A percentile compares a stretch with the other conserved stretches of the same genome.
Conservation (phyloP, 2,113 vertebrate genomes). For the Heterotilapia buettikoferi region DNA sequence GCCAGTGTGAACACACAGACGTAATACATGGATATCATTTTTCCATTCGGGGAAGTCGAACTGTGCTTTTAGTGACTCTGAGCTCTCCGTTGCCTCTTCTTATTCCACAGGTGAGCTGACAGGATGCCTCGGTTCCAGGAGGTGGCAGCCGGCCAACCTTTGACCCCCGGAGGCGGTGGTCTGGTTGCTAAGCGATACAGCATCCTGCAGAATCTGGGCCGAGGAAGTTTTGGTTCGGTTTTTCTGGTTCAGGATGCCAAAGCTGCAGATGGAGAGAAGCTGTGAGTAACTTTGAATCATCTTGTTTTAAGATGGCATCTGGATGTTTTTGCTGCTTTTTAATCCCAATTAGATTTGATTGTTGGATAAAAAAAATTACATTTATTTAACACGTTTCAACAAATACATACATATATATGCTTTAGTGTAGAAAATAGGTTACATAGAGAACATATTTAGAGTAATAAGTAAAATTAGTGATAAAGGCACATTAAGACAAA, state of each 20-base stretch:
- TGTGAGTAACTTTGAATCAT: constrained; percentile 71
- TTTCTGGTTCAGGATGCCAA: constrained; percentile 81
- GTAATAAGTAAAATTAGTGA: neutral
- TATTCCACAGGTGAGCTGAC: neutral
- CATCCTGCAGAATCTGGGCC: constrained; percentile 74
- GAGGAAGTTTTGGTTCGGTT: constrained; percentile 81
- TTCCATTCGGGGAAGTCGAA: rapidly evolving
- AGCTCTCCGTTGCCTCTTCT: neutral
- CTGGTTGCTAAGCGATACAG: constrained; percentile 75
- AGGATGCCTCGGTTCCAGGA: constrained; percentile 81
- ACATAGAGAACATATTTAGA: neutral
- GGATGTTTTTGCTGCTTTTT: neutral
- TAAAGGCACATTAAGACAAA: neutral
- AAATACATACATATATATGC: neutral
- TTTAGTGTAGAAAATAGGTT: neutral
- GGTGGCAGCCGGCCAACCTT: constrained; percentile 1
- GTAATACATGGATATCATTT: neutral
- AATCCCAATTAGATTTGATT: neutral
- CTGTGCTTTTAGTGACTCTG: neutral
- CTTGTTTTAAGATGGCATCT: neutral
- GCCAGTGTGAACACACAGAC: neutral
- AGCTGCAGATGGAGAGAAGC: constrained; percentile 67
- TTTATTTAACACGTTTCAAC: neutral
- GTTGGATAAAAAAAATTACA: neutral
- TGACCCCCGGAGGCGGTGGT: neutral